Evolutionary conservation across 2,888 invertebrate species (phyloP).

Genomic region (Lingula anatina): DNA sequence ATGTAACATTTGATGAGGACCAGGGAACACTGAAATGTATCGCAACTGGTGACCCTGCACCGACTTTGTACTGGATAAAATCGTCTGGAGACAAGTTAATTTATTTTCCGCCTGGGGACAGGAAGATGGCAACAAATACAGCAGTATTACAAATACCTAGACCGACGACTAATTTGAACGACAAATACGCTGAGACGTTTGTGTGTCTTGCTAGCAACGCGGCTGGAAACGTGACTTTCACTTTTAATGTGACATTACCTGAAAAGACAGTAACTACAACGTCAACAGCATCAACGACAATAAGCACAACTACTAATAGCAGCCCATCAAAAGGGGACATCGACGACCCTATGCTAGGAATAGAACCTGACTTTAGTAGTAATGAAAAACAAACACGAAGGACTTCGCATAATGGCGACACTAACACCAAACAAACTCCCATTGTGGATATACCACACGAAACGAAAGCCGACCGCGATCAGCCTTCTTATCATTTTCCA

Average conservation of each 20-base stretch:
- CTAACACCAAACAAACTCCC: too few species aligned
- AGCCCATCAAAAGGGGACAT: neutral
- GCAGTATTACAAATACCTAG: slow-evolving; percentile 35
- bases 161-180: slow-evolving; percentile 24
- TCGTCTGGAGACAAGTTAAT: slow-evolving; percentile 37
- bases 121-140: slow-evolving; percentile 24
- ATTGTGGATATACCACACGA: too few species aligned
- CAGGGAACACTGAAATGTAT: slow-evolving; percentile 40
- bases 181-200: too few species aligned
- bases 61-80: slow-evolving; percentile 45
- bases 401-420: too few species aligned
- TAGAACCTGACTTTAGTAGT: slow-evolving; percentile 4
- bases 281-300: slow-evolving; percentile 2
- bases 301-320: slow-evolving; percentile 1
- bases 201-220: slow-evolving; percentile 48
- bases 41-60: slow-evolving; percentile 46
- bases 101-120: slow-evolving; percentile 24
- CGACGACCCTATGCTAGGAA: slow-evolving; percentile 3
- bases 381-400: too few species aligned
- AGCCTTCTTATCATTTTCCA: too few species aligned
- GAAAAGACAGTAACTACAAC: too few species aligned
- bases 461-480: too few species aligned
- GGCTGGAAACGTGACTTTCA: slow-evolving; percentile 47
- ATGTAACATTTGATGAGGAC: slow-evolving; percentile 35
- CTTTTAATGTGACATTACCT: slow-evolving; percentile 46